These are phyloP conservation scores for Hippoglossus hippoglossus DNA, from an alignment of 2,797 vertebrate species.

Conservation along the genomic window DNA sequence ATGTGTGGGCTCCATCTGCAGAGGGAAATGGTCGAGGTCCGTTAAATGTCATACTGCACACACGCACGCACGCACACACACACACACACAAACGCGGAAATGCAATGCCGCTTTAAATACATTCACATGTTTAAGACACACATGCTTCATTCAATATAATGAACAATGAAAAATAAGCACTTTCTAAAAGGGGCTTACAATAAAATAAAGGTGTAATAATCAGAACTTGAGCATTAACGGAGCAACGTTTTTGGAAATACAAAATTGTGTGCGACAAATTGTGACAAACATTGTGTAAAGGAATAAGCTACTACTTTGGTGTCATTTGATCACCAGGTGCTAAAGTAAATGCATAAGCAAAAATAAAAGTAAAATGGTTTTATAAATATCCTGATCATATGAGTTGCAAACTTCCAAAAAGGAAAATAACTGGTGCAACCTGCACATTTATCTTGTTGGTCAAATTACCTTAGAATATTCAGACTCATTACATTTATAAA, in stretches of 20 bases:
- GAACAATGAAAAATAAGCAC: background rate
- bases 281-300: background rate
- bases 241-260: no score
- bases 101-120: background rate
- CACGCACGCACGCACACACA: background rate
- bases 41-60: constrained; percentile 26
- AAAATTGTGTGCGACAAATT: background rate
- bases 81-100: background rate
- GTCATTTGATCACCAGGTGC: background rate
- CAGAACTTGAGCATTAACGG: no score
- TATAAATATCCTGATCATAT: no score
- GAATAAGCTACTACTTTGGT: background rate
- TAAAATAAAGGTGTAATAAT: no score
- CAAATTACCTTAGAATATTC: no score
- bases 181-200: no score
- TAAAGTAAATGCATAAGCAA: no score
- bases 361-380: no score
- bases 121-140: background rate
- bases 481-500: background rate
- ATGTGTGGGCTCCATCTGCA: constrained; percentile 94
- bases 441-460: no score
- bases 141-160: no score
- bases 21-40: constrained; percentile 36
- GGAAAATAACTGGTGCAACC: no score
- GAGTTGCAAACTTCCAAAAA: no score